phyloP scores from a whole-genome alignment of 2,113 vertebrate genomes.

The Ochotona princeps region DNA sequence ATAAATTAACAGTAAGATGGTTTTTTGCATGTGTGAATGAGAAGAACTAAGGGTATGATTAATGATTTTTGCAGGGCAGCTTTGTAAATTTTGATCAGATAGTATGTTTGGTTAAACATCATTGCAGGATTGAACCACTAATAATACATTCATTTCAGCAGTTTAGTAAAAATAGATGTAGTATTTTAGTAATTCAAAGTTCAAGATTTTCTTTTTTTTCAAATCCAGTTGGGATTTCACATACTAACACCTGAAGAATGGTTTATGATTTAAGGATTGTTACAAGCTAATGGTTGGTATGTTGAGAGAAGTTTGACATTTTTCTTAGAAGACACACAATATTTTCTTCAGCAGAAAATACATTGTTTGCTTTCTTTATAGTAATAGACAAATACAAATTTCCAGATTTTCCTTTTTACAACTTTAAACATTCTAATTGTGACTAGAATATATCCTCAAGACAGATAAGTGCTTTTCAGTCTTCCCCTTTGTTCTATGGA shows the following conservation, averaged over 20 bases:
- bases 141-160: not conserved
- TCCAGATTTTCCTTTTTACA: slow-evolving; percentile 11
- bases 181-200: not conserved
- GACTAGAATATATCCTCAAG: slow-evolving; percentile 12
- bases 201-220: not conserved
- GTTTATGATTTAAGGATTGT: not conserved
- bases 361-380: slow-evolving; percentile 2
- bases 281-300: not conserved
- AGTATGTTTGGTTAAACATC: not conserved
- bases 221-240: not conserved
- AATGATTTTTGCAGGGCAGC: slow-evolving; percentile 26
- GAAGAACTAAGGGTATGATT: not conserved
- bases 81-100: not conserved
- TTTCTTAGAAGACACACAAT: not conserved
- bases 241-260: not conserved
- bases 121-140: slow-evolving; percentile 34
- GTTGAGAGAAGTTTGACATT: not conserved
- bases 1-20: slow-evolving; percentile 9
- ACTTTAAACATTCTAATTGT: slow-evolving; percentile 19
- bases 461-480: not conserved
- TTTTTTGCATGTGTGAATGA: not conserved
- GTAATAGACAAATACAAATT: not conserved
- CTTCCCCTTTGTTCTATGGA: slow-evolving; percentile 9
- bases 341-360: not conserved
- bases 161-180: not conserved